phyloP scores from a whole-genome alignment of 2,888 invertebrate species.

The Candidula unifasciata region DNA sequence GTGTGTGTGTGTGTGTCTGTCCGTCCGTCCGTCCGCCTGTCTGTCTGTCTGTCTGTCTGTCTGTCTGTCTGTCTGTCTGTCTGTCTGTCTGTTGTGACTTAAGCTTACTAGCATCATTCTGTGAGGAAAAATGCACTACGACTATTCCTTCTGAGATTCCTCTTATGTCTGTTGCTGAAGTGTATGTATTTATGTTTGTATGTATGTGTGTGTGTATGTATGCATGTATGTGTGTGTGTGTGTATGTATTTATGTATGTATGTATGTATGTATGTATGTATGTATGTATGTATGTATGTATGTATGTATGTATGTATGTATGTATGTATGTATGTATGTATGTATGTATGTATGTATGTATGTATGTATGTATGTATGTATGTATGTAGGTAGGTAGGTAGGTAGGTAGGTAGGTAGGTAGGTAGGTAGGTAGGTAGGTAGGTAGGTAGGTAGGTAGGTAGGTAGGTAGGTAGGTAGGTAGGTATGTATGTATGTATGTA shows the following conservation, averaged over 20 bases:
- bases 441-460: not conserved
- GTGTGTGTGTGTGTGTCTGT: no score
- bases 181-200: no score
- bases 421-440: not conserved
- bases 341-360: not conserved
- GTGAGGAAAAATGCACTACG: no score
- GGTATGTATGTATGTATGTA: constrained; percentile 18
- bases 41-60: no score
- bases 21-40: no score
- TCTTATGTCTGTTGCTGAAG: no score
- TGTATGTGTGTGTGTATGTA: no score
- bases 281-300: not conserved
- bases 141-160: no score
- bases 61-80: no score
- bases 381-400: no score
- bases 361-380: not conserved
- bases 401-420: not conserved
- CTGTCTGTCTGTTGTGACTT: no score
- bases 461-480: not conserved
- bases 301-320: not conserved
- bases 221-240: not conserved
- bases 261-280: not conserved
- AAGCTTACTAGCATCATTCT: no score
- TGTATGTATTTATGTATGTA: not conserved
- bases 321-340: constrained; percentile 1